Base-by-base conservation (phyloP, 2,888 invertebrate species). In the Meghimatium bilineatum region DNA sequence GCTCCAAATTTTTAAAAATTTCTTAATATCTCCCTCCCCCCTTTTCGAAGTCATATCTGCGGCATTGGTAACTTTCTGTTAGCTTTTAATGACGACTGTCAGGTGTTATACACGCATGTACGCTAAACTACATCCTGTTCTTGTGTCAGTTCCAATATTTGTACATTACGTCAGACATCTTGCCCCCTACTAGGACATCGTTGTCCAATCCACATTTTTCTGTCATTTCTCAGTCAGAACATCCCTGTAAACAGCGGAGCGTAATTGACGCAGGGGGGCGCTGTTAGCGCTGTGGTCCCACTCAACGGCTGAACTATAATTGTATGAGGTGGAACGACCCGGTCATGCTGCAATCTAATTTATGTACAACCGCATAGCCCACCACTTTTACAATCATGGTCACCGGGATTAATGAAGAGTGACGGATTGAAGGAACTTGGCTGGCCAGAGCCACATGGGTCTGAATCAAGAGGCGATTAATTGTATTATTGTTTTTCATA, bases 381-480 rank as follows among this genome's bases (percentile, higher is more conserved):
- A 26, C 63, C 79, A 79, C 49, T 79, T 49, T 69, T 69, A 69
- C 56, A 69, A 69, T 69, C 79, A 79, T 10, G 49, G 67, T 63
- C 67, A 56, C 17, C 32, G 52, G 23, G 32, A 67, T 36, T 79
- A 79, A 79, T 79, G 26, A 14, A 52, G 29, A 79, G 79, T 79
- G 79, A 79, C 79, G 32, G 44, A 29, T 52, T 79, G 79, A 52
- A 49, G 56, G 56, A 52, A 36, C 32, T 29, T 26, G 44, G 26
- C 29, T 67, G 79, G 26, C n/a, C 29, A 23, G 69, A 67, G 66
- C n/a, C 67, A 23, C 23, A 23, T 17, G 17, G 69, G 79, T 38
- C 52, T 63, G n/a, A 23, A 63, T 67, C 49, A n/a, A 29, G 44
- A 10, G 71, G 26, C 38, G 38, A 71, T 71, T 71, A 71, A 71